Conservation (phyloP, 2,113 vertebrate species). For the Phrynosoma blainvillii region DNA sequence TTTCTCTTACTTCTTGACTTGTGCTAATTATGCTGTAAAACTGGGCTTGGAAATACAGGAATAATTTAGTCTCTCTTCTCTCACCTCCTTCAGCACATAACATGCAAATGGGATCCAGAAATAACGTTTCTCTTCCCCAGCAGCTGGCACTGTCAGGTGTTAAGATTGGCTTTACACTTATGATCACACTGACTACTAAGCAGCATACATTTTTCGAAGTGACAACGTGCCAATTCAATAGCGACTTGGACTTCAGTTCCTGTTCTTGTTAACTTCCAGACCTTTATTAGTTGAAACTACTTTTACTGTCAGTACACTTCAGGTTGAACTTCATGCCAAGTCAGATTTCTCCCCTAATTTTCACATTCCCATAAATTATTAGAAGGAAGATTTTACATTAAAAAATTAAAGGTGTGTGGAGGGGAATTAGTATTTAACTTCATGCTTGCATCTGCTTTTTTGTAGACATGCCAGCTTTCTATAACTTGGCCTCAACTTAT, state of each 20-base stretch:
- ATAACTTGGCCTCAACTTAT: slow-evolving; percentile 32
- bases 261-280: slow-evolving; percentile 79
- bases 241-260: slow-evolving; percentile 70
- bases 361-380: slow-evolving; percentile 64
- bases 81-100: slow-evolving; percentile 74
- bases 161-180: slow-evolving; percentile 71
- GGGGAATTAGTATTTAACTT: slow-evolving; percentile 18
- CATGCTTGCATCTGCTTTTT: slow-evolving; percentile 42
- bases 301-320: slow-evolving; percentile 76
- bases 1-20: slow-evolving; percentile 57
- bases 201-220: slow-evolving; percentile 73
- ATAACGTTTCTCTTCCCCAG: slow-evolving; percentile 73
- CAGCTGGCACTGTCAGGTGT: slow-evolving; percentile 79
- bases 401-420: not conserved
- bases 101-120: slow-evolving; percentile 73
- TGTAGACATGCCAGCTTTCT: slow-evolving; percentile 37
- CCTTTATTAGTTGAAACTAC: slow-evolving; percentile 68
- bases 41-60: slow-evolving; percentile 68
- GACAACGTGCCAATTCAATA: slow-evolving; percentile 73
- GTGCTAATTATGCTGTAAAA: slow-evolving; percentile 69
- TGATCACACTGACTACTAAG: slow-evolving; percentile 66
- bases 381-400: slow-evolving; percentile 41
- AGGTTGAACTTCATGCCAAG: slow-evolving; percentile 67
- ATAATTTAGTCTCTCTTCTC: slow-evolving; percentile 75
- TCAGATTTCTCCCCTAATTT: slow-evolving; percentile 62